phyloP scores from a whole-genome alignment of 2,113 vertebrate genomes.

The Chamaetylas fuelleborni region DNA sequence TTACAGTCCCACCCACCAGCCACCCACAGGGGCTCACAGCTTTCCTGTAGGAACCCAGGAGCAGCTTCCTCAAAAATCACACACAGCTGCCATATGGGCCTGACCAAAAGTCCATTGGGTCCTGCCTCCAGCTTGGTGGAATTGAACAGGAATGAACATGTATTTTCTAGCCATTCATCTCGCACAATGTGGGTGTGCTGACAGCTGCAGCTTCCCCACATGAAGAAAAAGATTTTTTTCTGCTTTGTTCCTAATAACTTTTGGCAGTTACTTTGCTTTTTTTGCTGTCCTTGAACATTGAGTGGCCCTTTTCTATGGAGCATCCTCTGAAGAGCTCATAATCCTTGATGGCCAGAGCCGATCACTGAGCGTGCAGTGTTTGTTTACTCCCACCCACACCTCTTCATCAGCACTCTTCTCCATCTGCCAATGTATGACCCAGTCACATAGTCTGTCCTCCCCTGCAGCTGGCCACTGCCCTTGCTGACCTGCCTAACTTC shows the following conservation, averaged over 20 bases:
- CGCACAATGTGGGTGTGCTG: not conserved
- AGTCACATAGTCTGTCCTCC: not conserved
- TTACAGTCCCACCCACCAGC: not conserved
- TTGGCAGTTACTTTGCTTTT: not conserved
- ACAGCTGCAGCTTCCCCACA: not conserved
- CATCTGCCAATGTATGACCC: not conserved
- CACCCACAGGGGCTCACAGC: not conserved
- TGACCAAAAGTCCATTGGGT: not conserved
- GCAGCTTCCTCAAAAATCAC: not conserved
- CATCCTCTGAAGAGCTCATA: not conserved
- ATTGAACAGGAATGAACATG: not conserved
- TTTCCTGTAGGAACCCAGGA: not conserved
- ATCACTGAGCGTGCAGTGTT: fast-evolving
- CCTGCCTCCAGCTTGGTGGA: not conserved
- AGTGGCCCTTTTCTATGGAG: not conserved
- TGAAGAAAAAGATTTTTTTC: not conserved
- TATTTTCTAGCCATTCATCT: not conserved
- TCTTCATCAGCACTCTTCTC: not conserved
- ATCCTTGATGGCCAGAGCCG: not conserved
- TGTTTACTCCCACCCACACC: not conserved
- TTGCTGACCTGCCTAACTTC: not conserved
- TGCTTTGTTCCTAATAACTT: not conserved
- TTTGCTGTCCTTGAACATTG: not conserved
- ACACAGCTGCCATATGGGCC: not conserved
- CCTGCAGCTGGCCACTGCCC: not conserved